Base-by-base conservation (phyloP, 1,140 invertebrate genomes). In the Callitettix versicolor region DNA sequence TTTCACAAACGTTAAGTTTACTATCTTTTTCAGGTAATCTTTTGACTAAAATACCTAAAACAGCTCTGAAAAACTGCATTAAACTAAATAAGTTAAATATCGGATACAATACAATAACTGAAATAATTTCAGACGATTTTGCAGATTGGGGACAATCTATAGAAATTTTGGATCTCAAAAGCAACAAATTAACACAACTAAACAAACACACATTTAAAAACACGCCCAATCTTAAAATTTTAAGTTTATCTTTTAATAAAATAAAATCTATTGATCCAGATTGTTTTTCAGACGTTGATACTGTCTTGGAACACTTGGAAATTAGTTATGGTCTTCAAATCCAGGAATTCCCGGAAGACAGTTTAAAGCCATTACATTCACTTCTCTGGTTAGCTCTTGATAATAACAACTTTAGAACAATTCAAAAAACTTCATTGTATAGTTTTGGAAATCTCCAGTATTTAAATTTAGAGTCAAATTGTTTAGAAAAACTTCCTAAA, bases 201-300 rank as follows among this genome's bases (percentile, higher is more conserved):
- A 79, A 80, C 63, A 72, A 79, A 38, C 77, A 83, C 46, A 77
- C 84, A 52, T 92, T 93, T 68, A 75, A 76, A 43, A 76, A 78
- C 1, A 68, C 82, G 24, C 76, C 76, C 38, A 78, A 83, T 58
- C 73, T 94, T 49, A 82, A 84, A 62, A 89, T 93, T 68, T 78
- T 95, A 22, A 90, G 86, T 68, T 70, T 95, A 36, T 90, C 86
- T 56, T 94, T 91, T 68, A 94, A 94, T 69, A 83, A 86, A 59
- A 73, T 95, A 24, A 77, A 79, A 50, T 81, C 86, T 58, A 73
- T 90, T 24, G 82, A 89, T 64, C 77, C 81, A 11, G 74, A 85
- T 55, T 82, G 86, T 11, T 91, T 93, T 63, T 72, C 76, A 15
- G 84, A 85, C 56, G 74, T 88, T 34, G 78, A 82, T 30, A 72